A percentile compares a stretch with the other conserved stretches of the same genome.
Evolutionary conservation across 2,797 vertebrate genomes (phyloP).

Genomic region (Molossus molossus): DNA sequence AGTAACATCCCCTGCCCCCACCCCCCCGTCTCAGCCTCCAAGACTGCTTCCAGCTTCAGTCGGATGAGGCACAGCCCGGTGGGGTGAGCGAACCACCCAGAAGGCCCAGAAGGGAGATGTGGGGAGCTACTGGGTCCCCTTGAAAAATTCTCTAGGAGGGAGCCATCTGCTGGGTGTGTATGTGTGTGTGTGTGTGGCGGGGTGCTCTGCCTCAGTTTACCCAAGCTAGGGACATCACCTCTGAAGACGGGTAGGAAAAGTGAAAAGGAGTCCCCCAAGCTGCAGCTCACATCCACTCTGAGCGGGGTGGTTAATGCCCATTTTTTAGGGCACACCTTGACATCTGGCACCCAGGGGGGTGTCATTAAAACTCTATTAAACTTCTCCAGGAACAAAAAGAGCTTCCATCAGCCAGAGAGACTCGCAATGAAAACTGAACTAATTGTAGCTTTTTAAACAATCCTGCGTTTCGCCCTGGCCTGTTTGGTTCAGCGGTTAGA

Average conservation of each 20-base stretch:
- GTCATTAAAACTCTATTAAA: constrained; percentile 54
- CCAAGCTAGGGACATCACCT: not conserved
- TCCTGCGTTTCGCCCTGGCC: not conserved
- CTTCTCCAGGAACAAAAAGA: constrained; percentile 20
- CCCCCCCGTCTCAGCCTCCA: not conserved
- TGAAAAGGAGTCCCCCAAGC: not conserved
- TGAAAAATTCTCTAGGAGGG: not conserved
- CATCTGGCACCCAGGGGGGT: not conserved
- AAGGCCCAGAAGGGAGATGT: not conserved
- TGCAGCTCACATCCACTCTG: not conserved
- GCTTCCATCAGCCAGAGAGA: not conserved
- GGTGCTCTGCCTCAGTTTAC: not conserved
- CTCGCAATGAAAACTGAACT: not conserved
- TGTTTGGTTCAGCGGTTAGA: too few species aligned
- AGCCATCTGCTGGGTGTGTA: not conserved
- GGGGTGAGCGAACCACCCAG: rapidly evolving
- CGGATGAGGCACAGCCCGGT: not conserved
- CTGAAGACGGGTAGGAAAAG: not conserved
- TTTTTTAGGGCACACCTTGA: not conserved
- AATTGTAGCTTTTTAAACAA: not conserved
- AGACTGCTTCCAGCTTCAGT: rapidly evolving
- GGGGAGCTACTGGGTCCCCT: not conserved
- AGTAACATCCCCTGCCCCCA: rapidly evolving
- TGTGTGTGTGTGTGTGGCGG: not conserved
- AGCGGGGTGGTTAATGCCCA: not conserved